Evolutionary conservation across 2,797 vertebrate genomes (phyloP), one percentile per base, ranked within the genome.

Genomic region (Falco naumanni): DNA sequence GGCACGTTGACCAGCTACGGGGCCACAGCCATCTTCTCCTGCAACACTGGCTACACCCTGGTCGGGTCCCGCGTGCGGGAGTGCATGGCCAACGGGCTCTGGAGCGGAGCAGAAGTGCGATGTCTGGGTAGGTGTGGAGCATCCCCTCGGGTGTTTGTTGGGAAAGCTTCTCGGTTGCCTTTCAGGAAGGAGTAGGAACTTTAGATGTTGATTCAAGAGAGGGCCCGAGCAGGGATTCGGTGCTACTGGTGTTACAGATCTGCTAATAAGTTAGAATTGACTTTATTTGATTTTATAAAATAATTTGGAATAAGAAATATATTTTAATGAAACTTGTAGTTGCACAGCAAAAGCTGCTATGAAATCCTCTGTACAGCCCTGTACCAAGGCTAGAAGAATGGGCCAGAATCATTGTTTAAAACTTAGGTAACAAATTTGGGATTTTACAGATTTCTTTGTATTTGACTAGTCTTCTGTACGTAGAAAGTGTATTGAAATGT

Each of bases 1-100:
- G 99, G 99, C 81, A 99, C 99, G 0, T 92, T 99, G 88, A 99
- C 98, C n/a, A 98, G 98, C 56, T 99, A 98, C 0, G 99, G 99
- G 63, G 99, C 99, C 19, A 99, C 99, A 0, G 99, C 99, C 91
- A 99, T 99, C 98, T 99, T 99, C 98, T 99, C 99, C 96, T 99
- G 99, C 98, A 99, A 99, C 97, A 99, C 99, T 0, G 99, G 99
- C 45, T 99, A 99, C 88, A 99, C 99, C 1, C 97, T 99, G 95
- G 99, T 99, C 76, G 99, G 99, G 71, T 99, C 99, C 34, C 97
- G 99, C 18, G 99, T 99, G 13, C 97, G 99, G 54, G 99, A 99
- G 97, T 99, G 99, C 92, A 98, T 99, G 99, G 99, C 99, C 96
- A 99, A 99, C 10, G 99, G 99, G 13, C 99, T 99, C 82, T 99